Evolutionary conservation across 1,140 invertebrate species (phyloP).

Genomic region (Aphidius ervi): DNA sequence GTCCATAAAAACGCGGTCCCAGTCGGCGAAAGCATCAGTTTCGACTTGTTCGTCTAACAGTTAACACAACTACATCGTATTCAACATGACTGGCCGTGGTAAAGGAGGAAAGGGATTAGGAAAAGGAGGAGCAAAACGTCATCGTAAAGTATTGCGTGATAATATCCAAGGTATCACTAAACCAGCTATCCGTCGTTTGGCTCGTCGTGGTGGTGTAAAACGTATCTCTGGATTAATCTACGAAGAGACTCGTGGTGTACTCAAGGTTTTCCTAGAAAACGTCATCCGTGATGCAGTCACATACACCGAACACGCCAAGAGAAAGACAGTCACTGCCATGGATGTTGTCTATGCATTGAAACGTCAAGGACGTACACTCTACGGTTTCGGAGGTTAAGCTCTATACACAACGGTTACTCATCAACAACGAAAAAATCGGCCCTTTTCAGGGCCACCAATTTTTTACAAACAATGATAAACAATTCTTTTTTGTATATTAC

Average conservation of each 20-base stretch:
- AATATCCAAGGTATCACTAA: slow-evolving; percentile 9
- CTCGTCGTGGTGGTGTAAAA: slow-evolving; percentile 9
- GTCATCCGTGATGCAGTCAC: slow-evolving; percentile 7
- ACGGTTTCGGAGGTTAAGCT: slow-evolving; percentile 8
- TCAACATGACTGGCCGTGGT: slow-evolving; percentile 2
- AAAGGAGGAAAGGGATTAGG: slow-evolving; percentile 6
- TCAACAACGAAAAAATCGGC: background rate
- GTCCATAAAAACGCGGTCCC: too few species aligned
- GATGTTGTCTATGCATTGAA: slow-evolving; percentile 8
- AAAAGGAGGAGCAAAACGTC: slow-evolving; percentile 11
- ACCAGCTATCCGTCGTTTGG: slow-evolving; percentile 3
- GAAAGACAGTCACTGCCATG: slow-evolving; percentile 7
- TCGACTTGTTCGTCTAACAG: too few species aligned
- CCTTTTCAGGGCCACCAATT: slow-evolving; percentile 6
- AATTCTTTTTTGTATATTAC: too few species aligned
- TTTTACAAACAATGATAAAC: background rate
- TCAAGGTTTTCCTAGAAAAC: slow-evolving; percentile 8
- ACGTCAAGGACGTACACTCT: slow-evolving; percentile 5
- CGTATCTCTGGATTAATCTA: slow-evolving; percentile 7
- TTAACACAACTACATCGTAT: too few species aligned
- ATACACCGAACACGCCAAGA: slow-evolving; percentile 7
- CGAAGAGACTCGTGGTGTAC: slow-evolving; percentile 10
- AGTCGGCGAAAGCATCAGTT: too few species aligned
- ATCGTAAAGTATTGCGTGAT: slow-evolving; percentile 9
- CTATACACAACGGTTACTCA: too few species aligned